Evolutionary conservation across 1,140 invertebrate species (phyloP), one percentile per base, ranked within the genome.

Genomic region (Pseudomyrmex concolor): DNA sequence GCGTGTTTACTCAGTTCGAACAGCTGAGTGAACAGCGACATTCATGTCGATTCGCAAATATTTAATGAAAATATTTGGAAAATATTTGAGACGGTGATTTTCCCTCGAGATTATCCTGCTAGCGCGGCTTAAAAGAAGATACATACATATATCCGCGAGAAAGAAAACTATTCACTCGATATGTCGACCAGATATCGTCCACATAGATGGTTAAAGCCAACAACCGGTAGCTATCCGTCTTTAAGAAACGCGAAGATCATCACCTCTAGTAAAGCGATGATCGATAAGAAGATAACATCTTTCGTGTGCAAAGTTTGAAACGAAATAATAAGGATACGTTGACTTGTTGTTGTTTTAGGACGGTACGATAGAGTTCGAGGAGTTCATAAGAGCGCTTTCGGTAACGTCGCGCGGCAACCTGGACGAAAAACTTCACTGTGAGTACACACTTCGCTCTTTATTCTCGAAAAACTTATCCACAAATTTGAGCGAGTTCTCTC

Each of bases 321-420:
- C 76, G 34, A 80, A 80, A 71, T 80, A 70, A 80, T 80, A 70
- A 80, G 19, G 19, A 80, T 71, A 71, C 8, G 51, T 59, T 60
- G 54, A 10, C 54, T 77, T 77, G 70, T 90, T 77, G 70, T 90
- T 90, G 89, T 86, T 95, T 94, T 95, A 99, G 98, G 98, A 99
- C 94, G 98, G 98, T 63, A 98, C 98, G 87, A 99, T 99, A 94
- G 98, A 99, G 95, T 99, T 99, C 94, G 98, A 99, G 94, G 98
- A 99, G 95, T 99, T 99, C 94, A 99, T 99, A 92, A 96, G 97
- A 94, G 98, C 98, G 48, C 95, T 99, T 71, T 99, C 98, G 84
- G 98, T 99, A 90, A 99, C 98, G 95, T 99, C 98, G 91, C 95
- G 98, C 92, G 98, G 98, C 85, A 99, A 98, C 94, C 95, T 99